These are phyloP conservation scores for Labeo calbasu DNA, from an alignment of 2,797 vertebrate species.

Conservation along the genomic window DNA sequence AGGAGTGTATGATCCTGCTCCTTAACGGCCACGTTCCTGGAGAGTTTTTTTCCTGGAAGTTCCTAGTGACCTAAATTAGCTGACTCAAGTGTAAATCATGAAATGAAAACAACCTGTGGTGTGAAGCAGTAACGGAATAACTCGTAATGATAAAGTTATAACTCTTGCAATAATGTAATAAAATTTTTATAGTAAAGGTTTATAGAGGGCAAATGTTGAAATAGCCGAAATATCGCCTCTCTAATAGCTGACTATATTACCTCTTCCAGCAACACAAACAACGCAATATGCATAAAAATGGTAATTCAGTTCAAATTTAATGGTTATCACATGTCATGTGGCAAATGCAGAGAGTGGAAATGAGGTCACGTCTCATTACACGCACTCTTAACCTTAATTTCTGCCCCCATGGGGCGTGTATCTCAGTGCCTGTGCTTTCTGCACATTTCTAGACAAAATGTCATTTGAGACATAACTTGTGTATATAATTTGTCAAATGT, in stretches of 20 bases:
- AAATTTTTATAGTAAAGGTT: not conserved
- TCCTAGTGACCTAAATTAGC: not conserved
- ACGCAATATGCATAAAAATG: not conserved
- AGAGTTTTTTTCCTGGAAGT: not conserved
- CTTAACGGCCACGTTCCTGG: not conserved
- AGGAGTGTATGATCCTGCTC: not conserved
- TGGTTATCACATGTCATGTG: conserved; percentile 47
- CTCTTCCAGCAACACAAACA: conserved; percentile 29
- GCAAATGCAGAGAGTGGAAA: conserved; percentile 59
- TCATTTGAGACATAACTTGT: conserved; percentile 50
- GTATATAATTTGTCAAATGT: conserved; percentile 20
- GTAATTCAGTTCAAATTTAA: conserved; percentile 23
- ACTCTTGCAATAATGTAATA: not conserved
- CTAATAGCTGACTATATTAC: conserved; percentile 12
- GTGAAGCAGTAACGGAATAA: too few species aligned
- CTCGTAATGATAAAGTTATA: too few species aligned
- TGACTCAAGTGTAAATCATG: not conserved
- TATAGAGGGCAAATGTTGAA: not conserved
- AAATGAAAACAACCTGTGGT: not conserved
- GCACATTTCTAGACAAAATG: conserved; percentile 63
- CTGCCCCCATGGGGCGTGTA: conserved; percentile 73
- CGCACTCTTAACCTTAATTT: conserved; percentile 48
- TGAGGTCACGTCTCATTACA: conserved; percentile 59
- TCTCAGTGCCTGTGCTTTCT: conserved; percentile 71
- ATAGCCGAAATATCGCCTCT: not conserved